A percentile compares a stretch with the other conserved stretches of the same genome.
phyloP scores from a whole-genome alignment of 2,888 invertebrate genomes.

The Cephonodes hylas region DNA sequence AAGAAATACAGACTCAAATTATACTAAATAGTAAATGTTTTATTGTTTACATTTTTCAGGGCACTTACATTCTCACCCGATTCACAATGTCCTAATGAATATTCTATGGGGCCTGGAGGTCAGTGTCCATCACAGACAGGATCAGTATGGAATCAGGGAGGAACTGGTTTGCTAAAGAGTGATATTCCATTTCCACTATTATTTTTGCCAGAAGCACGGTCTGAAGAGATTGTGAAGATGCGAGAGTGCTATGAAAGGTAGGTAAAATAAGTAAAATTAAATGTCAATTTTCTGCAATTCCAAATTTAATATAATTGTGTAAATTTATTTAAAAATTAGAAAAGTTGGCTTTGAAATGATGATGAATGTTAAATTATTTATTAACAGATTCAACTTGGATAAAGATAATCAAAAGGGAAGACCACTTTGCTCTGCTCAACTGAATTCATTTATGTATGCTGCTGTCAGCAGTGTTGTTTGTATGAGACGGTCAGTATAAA shows the following conservation, averaged over 20 bases:
- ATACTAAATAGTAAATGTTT: too few species aligned
- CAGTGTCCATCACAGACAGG: slow-evolving; percentile 70
- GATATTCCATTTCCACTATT: slow-evolving; percentile 96
- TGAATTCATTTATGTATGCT: slow-evolving; percentile 94
- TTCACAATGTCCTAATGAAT: slow-evolving; percentile 90
- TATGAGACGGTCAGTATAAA: slow-evolving; percentile 82
- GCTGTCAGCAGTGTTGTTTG: slow-evolving; percentile 93
- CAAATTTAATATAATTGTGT: background rate
- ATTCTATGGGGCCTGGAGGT: slow-evolving; percentile 74
- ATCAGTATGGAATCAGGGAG: slow-evolving; percentile 90
- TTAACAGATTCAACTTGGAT: slow-evolving; percentile 85
- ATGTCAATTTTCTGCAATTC: background rate
- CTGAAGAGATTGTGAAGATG: slow-evolving; percentile 82
- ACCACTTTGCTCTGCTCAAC: slow-evolving; percentile 93
- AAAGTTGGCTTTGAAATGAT: background rate
- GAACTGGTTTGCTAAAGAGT: slow-evolving; percentile 87
- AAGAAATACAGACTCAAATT: too few species aligned
- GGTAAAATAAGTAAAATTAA: background rate
- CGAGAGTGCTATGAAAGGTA: slow-evolving; percentile 81
- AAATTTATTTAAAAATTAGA: background rate
- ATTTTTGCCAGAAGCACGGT: slow-evolving; percentile 79
- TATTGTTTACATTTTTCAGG: too few species aligned
- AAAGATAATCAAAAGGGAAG: slow-evolving; percentile 82
- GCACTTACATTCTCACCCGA: slow-evolving; percentile 81
- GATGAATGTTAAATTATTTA: too few species aligned